Conservation (phyloP, 2,797 vertebrate species). For the Sebastes jordani region DNA sequence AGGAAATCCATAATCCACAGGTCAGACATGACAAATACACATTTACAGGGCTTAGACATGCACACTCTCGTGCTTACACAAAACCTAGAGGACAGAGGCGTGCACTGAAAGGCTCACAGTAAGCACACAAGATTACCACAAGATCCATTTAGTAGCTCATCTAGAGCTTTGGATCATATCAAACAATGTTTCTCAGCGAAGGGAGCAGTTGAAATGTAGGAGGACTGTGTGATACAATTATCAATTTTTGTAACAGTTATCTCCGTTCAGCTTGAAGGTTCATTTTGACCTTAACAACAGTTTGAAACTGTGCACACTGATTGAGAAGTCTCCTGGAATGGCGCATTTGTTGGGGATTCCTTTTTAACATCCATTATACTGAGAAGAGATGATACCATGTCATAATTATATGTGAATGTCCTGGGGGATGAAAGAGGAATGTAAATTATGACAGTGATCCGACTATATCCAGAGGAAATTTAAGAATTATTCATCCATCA, state of each 20-base stretch:
- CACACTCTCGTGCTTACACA: background rate
- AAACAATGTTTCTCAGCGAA: too few relatives aligned
- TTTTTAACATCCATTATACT: background rate
- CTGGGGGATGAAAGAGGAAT: background rate
- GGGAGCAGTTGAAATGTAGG: too few relatives aligned
- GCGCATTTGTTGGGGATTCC: too few relatives aligned
- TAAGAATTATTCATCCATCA: background rate
- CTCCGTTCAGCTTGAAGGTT: background rate
- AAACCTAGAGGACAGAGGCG: too few relatives aligned
- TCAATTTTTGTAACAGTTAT: background rate
- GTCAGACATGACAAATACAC: constrained; percentile 65
- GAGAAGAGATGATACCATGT: background rate
- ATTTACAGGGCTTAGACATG: background rate
- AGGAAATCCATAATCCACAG: constrained; percentile 82
- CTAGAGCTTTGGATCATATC: too few relatives aligned
- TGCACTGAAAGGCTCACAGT: too few relatives aligned
- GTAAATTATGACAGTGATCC: background rate
- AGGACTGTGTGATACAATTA: too few relatives aligned
- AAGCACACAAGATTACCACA: too few relatives aligned
- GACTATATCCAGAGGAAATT: background rate
- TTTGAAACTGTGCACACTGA: background rate
- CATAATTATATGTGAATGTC: background rate
- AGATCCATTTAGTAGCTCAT: too few relatives aligned
- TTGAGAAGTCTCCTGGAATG: too few relatives aligned
- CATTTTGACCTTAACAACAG: background rate